Evolutionary conservation across 2,113 vertebrate genomes (phyloP).

Genomic region (Hemichromis elongatus): DNA sequence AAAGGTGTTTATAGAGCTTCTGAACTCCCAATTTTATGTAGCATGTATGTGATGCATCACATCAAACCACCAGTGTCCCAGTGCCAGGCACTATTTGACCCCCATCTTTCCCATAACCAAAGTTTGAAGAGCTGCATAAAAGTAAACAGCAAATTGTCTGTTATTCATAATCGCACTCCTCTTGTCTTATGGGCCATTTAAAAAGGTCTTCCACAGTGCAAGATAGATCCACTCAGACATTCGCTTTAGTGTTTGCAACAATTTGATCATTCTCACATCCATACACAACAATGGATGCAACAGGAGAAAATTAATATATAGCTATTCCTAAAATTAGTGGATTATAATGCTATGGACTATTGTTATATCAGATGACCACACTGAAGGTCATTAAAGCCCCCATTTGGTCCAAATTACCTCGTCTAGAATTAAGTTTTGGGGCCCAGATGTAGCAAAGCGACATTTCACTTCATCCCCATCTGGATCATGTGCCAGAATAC

Average conservation of each 20-base stretch:
- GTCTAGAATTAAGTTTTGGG: conserved; percentile 43
- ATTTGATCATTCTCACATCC: neutral
- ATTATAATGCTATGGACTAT: neutral
- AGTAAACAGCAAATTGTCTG: rapidly evolving
- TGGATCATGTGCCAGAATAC: conserved; percentile 67
- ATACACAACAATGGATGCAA: neutral
- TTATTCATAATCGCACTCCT: neutral
- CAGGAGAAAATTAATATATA: neutral
- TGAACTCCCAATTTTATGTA: too few species aligned
- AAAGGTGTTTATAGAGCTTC: neutral
- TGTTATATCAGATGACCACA: neutral
- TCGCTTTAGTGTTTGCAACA: neutral
- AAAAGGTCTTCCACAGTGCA: neutral
- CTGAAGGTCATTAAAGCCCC: neutral
- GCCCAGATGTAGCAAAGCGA: neutral
- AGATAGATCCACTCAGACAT: rapidly evolving
- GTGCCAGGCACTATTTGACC: neutral
- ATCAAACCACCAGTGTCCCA: neutral
- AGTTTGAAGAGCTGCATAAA: neutral
- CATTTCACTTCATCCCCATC: conserved; percentile 69
- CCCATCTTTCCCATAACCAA: neutral
- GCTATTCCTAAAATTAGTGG: neutral
- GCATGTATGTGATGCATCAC: too few species aligned
- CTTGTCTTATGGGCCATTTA: neutral
- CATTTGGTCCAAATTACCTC: conserved; percentile 21